Base-by-base conservation (phyloP, 2,113 vertebrate genomes). In the Aphelocoma coerulescens region DNA sequence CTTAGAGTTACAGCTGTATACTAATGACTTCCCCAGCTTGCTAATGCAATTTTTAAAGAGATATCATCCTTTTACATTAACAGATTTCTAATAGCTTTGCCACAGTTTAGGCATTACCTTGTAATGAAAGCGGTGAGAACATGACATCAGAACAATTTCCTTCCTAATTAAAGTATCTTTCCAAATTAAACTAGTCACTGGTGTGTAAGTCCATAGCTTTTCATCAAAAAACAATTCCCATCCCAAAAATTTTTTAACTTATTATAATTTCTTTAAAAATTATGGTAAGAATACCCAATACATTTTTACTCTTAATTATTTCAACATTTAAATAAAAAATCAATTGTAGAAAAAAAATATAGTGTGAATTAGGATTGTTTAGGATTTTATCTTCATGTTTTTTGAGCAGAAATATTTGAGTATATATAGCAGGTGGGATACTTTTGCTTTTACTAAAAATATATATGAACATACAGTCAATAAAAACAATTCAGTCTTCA, bases 1-100 rank as follows among this genome's bases (percentile, higher is more conserved):
- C 91, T 91, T 89, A 94, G 85, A 88, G 69, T 83, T 97, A 92
- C 94, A 97, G 85, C 90, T 95, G 84, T 95, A 82, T 91, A 93
- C 52, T 96, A 93, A 96, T 95, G 92, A 94, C 51, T 90, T 94
- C 65, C 54, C 41, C 52, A 75, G 90, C 54, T 80, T 74, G 61
- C 44, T 88, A 85, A 93, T 75, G 33, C 12, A 94, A 77, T 83
- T 92, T 96, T 96, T 96, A 96, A 97, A 97, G 96, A 82, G 67
- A 59, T 91, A 93, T 39, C 15, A 85, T 87, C 69, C 57, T 51
- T 83, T 93, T 85, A 44, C 88, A 52, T 75, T 69, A 89, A 72
- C 28, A 44, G 22, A 65, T 58, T 95, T 83, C 77, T 72, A 41
- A 85, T 81, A 89, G 49, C 12, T 75, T 92, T 91, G 49, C 32